These are phyloP conservation scores for Cecropterus lyciades DNA, from an alignment of 1,140 invertebrate genomes.

Conservation along the genomic window DNA sequence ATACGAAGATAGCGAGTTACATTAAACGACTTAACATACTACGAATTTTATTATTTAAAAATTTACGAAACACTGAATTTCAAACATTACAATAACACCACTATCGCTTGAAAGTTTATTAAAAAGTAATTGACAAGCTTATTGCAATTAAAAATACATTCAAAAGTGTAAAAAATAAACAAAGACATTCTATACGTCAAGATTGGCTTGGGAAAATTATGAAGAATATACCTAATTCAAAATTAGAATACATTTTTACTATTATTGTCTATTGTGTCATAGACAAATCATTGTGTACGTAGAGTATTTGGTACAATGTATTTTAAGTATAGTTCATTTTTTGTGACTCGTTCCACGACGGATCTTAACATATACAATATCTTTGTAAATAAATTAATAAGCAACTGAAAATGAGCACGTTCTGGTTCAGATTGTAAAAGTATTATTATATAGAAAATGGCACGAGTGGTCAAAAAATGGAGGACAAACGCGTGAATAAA, in stretches of 20 bases:
- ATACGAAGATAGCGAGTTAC: slow-evolving; percentile 17
- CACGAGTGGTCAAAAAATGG: slow-evolving; percentile 42
- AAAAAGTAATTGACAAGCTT: slow-evolving; percentile 34
- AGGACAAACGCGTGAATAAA: slow-evolving; percentile 37
- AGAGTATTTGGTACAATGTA: too few species aligned
- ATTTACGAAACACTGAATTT: slow-evolving; percentile 20
- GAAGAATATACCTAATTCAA: background rate
- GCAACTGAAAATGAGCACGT: slow-evolving; percentile 30
- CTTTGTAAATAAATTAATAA: slow-evolving; percentile 40
- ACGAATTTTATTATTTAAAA: slow-evolving; percentile 12
- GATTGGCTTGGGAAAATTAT: too few species aligned
- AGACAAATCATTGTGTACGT: background rate
- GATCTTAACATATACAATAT: background rate
- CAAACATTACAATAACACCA: slow-evolving; percentile 4
- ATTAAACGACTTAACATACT: slow-evolving; percentile 18
- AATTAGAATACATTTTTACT: background rate
- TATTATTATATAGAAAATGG: slow-evolving; percentile 44
- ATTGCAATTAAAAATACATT: slow-evolving; percentile 35
- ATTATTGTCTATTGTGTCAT: background rate
- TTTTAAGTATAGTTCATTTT: background rate
- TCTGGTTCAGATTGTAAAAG: slow-evolving; percentile 8
- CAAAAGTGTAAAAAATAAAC: slow-evolving; percentile 23
- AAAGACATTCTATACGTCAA: too few species aligned
- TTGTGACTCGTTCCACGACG: background rate
- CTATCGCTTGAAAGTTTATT: slow-evolving; percentile 4